Evolutionary conservation across 2,113 vertebrate genomes (phyloP).

Genomic region (Neopipo cinnamomea): DNA sequence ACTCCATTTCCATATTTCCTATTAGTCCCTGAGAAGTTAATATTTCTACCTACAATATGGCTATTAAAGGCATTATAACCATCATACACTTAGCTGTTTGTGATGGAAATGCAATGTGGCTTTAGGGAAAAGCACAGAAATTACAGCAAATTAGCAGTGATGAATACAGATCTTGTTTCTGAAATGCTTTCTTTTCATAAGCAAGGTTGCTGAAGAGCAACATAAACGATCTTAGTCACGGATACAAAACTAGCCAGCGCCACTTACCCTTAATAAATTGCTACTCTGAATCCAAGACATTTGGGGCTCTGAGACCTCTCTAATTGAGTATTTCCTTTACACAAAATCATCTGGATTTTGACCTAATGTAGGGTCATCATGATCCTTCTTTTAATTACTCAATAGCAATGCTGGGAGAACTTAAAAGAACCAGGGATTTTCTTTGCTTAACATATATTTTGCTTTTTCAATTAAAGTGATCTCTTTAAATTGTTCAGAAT

Average conservation of each 20-base stretch:
- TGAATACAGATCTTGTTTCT: slow-evolving; percentile 17
- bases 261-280: background rate
- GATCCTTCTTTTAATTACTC: slow-evolving; percentile 39
- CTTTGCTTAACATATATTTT: slow-evolving; percentile 31
- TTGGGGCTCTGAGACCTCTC: background rate
- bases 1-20: slow-evolving; percentile 30
- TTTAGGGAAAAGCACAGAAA: slow-evolving; percentile 14
- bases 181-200: background rate
- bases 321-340: slow-evolving; percentile 40
- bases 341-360: slow-evolving; percentile 44
- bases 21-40: slow-evolving; percentile 60
- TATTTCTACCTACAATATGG: slow-evolving; percentile 55
- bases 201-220: background rate
- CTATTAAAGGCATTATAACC: slow-evolving; percentile 57
- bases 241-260: background rate
- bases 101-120: background rate
- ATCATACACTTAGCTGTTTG: background rate
- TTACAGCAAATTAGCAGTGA: background rate
- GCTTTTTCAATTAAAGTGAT: slow-evolving; percentile 40
- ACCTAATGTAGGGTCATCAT: slow-evolving; percentile 37
- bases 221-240: background rate
- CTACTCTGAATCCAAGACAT: background rate
- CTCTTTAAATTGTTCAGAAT: slow-evolving; percentile 45
- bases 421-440: slow-evolving; percentile 37
- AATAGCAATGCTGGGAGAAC: slow-evolving; percentile 1